phyloP scores from a whole-genome alignment of 2,113 vertebrate genomes.

The Synchiropus splendidus region DNA sequence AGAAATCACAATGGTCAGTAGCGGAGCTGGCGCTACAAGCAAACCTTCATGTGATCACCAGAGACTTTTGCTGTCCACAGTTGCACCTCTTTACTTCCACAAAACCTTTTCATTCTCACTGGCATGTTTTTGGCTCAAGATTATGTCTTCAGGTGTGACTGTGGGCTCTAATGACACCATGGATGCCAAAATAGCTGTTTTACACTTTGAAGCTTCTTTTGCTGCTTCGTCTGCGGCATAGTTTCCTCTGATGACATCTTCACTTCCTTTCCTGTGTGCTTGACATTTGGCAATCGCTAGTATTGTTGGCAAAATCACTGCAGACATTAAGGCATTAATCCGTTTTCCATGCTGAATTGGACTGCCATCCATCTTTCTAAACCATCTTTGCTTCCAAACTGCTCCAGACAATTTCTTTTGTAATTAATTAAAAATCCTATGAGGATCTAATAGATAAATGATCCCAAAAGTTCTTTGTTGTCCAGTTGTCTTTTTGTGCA shows the following conservation, averaged over 20 bases:
- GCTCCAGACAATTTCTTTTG: background rate
- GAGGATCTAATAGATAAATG: too few relatives aligned
- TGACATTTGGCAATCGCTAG: background rate
- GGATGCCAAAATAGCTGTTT: background rate
- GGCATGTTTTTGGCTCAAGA: background rate
- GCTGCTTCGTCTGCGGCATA: background rate
- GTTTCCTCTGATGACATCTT: background rate
- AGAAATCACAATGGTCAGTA: too few relatives aligned
- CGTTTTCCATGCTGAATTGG: too few relatives aligned
- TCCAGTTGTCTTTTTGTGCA: too few relatives aligned
- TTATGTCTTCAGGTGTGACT: background rate
- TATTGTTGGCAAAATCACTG: background rate
- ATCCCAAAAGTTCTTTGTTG: too few relatives aligned
- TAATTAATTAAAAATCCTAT: background rate
- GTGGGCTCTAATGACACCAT: background rate
- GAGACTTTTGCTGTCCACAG: background rate
- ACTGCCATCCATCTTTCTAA: too few relatives aligned
- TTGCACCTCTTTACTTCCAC: background rate
- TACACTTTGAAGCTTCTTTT: background rate
- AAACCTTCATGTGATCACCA: background rate
- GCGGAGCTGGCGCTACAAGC: background rate
- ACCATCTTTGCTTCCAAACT: too few relatives aligned
- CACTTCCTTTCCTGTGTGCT: background rate
- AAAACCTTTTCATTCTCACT: background rate
- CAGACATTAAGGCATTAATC: too few relatives aligned